Evolutionary conservation across 1,140 invertebrate genomes (phyloP), one percentile per base, ranked within the genome.

Genomic region (Pogonognathellus flavescens): DNA sequence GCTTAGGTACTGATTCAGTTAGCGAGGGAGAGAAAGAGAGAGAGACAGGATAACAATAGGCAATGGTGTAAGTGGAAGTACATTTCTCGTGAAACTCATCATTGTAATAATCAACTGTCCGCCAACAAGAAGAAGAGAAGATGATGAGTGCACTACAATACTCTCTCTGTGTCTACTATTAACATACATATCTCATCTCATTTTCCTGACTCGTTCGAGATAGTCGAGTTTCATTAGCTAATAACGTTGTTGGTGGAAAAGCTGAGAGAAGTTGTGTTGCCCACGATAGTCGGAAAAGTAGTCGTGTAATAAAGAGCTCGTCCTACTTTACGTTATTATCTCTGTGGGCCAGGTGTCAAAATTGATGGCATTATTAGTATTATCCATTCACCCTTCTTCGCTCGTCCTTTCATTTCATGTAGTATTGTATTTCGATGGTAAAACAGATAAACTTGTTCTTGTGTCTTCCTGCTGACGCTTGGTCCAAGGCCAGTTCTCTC

Each of bases 271-370:
- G 6, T 41, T 41, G 31, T 41, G 31, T 41, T 41, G 31, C 6
- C 6, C 2, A 6, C 31, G 31, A 41, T 41, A 41, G 31, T 41
- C 6, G 31, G 31, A 41, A 41, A 41, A 6, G 25, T 66, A 22
- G 60, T 66, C 60, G 11, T 66, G 20, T 11, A 41, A 41, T 41
- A 66, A 66, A 66, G 20, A 66, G 60, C 6, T 20, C 60, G 20
- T 66, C 60, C 60, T 25, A 13, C 60, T 25, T 25, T 20, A n/a
- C n/a, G 20, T 66, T 66, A 66, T 66, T 66, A 66, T 66, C 62
- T 66, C 62, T 66, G 62, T 66, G 62, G 62, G 62, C 62, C 62
- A 66, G 62, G 22, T 66, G 62, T 66, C 62, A 66, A 66, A 66
- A 66, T 31, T 22, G 62, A 66, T 66, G 20, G 10, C 62, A 66